Conservation (phyloP, 2,113 vertebrate species). For the Sebastes schlegelii region DNA sequence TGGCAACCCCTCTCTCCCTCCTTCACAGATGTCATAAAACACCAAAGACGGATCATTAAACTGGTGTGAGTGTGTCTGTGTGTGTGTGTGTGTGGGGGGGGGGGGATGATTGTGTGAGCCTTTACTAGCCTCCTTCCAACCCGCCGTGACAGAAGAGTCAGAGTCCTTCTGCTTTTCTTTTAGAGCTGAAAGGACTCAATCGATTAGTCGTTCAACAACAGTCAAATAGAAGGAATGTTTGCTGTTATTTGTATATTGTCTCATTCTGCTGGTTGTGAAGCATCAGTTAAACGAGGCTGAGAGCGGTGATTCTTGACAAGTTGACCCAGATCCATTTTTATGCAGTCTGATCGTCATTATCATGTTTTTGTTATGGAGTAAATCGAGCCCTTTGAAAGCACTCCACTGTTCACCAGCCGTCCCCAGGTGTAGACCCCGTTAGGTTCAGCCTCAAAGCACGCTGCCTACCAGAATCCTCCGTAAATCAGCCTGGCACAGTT, state of each 20-base stretch:
- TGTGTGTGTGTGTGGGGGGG: not conserved
- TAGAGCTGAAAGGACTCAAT: not conserved
- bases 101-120: not conserved
- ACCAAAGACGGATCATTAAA: constrained; percentile 50
- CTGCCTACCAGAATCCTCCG: constrained; percentile 85
- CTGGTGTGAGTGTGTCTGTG: constrained; percentile 3
- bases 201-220: not conserved
- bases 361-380: constrained; percentile 51
- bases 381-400: constrained; percentile 36
- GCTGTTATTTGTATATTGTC: not conserved
- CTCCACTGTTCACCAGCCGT: constrained; percentile 16
- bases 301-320: not conserved
- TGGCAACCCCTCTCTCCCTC: constrained; percentile 40
- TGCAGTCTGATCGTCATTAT: constrained; percentile 59
- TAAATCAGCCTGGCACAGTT: constrained; percentile 82
- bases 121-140: not conserved
- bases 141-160: not conserved
- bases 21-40: constrained; percentile 60
- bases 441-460: constrained; percentile 83
- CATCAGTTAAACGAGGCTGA: not conserved
- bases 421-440: constrained; percentile 65
- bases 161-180: not conserved
- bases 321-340: constrained; percentile 16
- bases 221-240: not conserved
- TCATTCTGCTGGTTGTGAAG: not conserved